A percentile compares a stretch with the other conserved stretches of the same genome.
These are phyloP conservation scores for Orthosia incerta DNA, from an alignment of 2,888 invertebrate species.

Conservation along the genomic window DNA sequence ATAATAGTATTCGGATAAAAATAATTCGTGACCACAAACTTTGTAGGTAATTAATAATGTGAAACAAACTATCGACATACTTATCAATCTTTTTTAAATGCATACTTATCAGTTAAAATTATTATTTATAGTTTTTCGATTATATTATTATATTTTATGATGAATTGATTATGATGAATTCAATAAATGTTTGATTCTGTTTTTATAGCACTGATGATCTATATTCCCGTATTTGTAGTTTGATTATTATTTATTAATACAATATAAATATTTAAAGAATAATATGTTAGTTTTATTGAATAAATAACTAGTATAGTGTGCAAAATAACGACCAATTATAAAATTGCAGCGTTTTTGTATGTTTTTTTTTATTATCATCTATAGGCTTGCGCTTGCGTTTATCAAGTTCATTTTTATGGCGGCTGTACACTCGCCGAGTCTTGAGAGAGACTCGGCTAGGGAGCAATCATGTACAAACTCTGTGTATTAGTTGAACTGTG, in stretches of 20 bases:
- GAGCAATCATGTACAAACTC: no score
- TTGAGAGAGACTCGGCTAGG: no score
- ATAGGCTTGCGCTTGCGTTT: no score
- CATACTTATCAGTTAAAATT: background rate
- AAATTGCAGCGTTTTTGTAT: no score
- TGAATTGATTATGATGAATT: constrained; percentile 16
- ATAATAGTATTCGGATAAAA: constrained; percentile 3
- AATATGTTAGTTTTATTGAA: constrained; percentile 37
- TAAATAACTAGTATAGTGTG: background rate
- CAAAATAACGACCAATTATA: no score
- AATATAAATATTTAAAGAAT: constrained; percentile 36
- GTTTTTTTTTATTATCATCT: no score
- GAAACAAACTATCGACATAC: background rate
- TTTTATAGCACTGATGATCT: constrained; percentile 60
- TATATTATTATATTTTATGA: constrained; percentile 10
- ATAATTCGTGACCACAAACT: background rate
- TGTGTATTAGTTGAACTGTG: no score
- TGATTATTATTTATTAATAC: constrained; percentile 48
- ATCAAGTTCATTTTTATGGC: no score
- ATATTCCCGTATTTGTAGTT: constrained; percentile 50
- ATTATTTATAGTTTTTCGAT: constrained; percentile 1
- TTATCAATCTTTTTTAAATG: constrained; percentile 15
- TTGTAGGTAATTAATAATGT: background rate
- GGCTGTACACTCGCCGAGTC: no score
- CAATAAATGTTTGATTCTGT: constrained; percentile 40